Percentiles rank a stretch among this genome's conserved stretches.
phyloP scores from a whole-genome alignment of 1,140 invertebrate species.

The Pseudomyrmex cubaensis region DNA sequence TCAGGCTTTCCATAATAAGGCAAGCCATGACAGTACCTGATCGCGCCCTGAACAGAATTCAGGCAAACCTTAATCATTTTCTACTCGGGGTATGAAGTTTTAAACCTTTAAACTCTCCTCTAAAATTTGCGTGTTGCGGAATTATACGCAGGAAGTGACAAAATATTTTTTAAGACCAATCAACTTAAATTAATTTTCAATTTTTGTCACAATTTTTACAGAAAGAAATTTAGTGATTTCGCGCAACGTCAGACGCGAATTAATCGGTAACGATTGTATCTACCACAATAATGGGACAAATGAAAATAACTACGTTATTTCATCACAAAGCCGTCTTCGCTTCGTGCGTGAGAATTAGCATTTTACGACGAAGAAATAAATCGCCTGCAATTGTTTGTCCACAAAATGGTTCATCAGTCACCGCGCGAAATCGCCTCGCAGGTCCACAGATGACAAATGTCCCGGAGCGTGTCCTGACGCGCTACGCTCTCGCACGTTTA shows the following conservation, averaged over 20 bases:
- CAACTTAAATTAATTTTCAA: background rate
- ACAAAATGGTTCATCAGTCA: conserved; percentile 60
- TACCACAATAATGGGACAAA: conserved; percentile 2
- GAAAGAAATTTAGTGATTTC: background rate
- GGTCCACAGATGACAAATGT: conserved; percentile 48
- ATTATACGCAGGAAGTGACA: too few relatives aligned
- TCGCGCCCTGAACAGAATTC: too few relatives aligned
- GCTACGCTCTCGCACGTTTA: conserved; percentile 47
- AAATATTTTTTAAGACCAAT: background rate
- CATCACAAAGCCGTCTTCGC: conserved; percentile 13
- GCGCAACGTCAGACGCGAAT: background rate
- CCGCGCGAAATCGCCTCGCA: conserved; percentile 24
- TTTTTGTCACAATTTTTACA: background rate
- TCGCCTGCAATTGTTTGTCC: conserved; percentile 38
- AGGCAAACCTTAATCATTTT: too few relatives aligned
- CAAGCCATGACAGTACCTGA: too few relatives aligned
- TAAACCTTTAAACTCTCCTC: too few relatives aligned
- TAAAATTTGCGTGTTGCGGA: too few relatives aligned
- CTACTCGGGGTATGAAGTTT: too few relatives aligned
- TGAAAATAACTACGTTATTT: background rate
- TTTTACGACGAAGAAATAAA: conserved; percentile 51
- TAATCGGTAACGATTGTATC: conserved; percentile 18
- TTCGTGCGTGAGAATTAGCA: conserved; percentile 33
- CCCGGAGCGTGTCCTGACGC: conserved; percentile 17
- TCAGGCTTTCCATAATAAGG: too few relatives aligned